phyloP scores from a whole-genome alignment of 37 sponge, comb jelly and placozoan genomes.

The Diacarnus erythraeanus region DNA sequence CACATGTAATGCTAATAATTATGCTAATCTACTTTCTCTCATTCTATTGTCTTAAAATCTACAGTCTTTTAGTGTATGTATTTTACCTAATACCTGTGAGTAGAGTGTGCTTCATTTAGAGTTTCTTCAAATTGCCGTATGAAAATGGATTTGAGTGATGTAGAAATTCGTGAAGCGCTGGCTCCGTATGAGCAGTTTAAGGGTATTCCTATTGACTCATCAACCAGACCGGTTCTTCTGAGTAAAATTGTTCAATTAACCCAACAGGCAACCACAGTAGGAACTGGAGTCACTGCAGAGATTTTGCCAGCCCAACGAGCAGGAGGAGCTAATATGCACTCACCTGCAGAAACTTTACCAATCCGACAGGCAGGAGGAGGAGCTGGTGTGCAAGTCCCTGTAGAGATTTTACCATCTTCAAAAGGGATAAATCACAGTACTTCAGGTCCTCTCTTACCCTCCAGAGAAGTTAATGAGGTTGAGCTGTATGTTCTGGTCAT shows the following conservation, averaged over 20 bases:
- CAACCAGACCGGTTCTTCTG: constrained; percentile 36
- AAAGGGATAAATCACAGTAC: no score
- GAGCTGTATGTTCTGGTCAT: background rate
- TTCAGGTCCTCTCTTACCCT: background rate
- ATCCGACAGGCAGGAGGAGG: background rate
- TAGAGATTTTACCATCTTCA: background rate
- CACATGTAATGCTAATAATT: constrained; percentile 12
- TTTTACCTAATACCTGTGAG: no score
- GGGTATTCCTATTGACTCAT: constrained; percentile 28
- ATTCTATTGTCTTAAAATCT: no score
- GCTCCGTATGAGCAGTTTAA: background rate
- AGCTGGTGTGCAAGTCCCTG: background rate
- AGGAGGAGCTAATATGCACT: background rate
- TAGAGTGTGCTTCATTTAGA: no score
- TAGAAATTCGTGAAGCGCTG: constrained; percentile 29
- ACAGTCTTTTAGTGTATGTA: no score
- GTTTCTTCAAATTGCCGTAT: no score
- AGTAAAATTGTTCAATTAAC: constrained; percentile 18
- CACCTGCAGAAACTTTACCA: background rate
- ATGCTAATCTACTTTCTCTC: background rate
- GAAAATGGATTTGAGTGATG: constrained; percentile 10
- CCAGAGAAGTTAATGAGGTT: no score
- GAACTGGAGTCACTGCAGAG: background rate
- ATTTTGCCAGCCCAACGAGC: background rate
- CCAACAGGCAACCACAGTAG: background rate